Conservation (phyloP, 2,797 vertebrate genomes). For the Australoheros facetus region DNA sequence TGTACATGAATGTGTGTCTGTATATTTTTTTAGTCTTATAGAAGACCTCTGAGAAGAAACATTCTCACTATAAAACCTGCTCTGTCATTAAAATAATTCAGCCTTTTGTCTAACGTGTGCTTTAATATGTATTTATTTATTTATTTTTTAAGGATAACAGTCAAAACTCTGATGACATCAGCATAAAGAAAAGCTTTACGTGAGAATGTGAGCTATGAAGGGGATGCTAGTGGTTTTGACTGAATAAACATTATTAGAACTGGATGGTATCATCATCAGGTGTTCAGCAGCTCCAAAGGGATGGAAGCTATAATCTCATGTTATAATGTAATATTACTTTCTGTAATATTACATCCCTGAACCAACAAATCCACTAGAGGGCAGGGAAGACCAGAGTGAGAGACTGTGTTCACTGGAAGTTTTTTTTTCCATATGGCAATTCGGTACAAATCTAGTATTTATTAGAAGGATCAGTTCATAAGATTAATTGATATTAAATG, state of each 20-base stretch:
- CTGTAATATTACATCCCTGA: background rate
- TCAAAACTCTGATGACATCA: background rate
- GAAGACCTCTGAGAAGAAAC: fast-evolving
- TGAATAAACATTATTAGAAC: background rate
- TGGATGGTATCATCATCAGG: background rate
- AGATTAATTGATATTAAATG: background rate
- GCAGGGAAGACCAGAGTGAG: background rate
- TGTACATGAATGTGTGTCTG: background rate
- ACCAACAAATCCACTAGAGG: background rate
- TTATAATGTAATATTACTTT: background rate
- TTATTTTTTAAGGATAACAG: background rate
- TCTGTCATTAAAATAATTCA: no score
- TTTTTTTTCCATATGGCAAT: background rate
- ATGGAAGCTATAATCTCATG: background rate
- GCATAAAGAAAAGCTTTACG: fast-evolving
- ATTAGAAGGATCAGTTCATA: background rate
- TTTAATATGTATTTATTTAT: background rate
- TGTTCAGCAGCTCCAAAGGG: background rate
- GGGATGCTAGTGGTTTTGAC: background rate
- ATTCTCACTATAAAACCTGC: no score
- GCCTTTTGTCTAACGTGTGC: fast-evolving
- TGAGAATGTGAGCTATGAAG: background rate
- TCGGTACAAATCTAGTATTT: fast-evolving
- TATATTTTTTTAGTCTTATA: background rate
- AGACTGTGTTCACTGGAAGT: no score